Evolutionary conservation across 2,888 invertebrate genomes (phyloP).

Genomic region (Phorcus lineatus): DNA sequence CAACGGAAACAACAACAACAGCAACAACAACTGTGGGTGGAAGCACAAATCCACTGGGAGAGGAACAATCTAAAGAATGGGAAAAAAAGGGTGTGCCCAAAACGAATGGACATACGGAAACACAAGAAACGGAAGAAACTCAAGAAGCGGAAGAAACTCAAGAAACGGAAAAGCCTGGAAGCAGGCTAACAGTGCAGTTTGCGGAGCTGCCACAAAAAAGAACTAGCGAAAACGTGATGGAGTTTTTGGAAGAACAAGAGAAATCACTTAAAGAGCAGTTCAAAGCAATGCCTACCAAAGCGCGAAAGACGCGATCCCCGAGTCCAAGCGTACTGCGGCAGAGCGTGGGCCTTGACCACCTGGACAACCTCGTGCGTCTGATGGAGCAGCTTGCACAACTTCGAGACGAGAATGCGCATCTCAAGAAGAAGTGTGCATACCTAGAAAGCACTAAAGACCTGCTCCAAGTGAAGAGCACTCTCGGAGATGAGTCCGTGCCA

Average conservation of each 20-base stretch:
- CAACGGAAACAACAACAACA: constrained; percentile 34
- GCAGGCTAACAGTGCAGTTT: constrained; percentile 45
- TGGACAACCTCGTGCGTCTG: constrained; percentile 86
- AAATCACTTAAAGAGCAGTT: constrained; percentile 49
- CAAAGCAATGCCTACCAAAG: constrained; percentile 32
- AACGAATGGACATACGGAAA: constrained; percentile 23
- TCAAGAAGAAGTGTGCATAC: constrained; percentile 83
- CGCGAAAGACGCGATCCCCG: constrained; percentile 52
- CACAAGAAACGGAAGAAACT: background rate
- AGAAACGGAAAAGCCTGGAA: constrained; percentile 7
- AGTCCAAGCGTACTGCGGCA: constrained; percentile 61
- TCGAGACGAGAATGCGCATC: constrained; percentile 83
- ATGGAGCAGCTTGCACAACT: constrained; percentile 86
- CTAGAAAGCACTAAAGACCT: constrained; percentile 83
- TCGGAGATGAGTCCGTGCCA: constrained; percentile 49
- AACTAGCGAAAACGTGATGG: constrained; percentile 60
- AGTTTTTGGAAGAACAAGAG: constrained; percentile 65
- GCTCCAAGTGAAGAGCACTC: constrained; percentile 60
- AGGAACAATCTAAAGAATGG: constrained; percentile 28
- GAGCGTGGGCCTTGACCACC: constrained; percentile 82
- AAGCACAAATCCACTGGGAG: constrained; percentile 56
- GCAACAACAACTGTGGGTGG: constrained; percentile 59
- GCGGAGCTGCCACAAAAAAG: constrained; percentile 44
- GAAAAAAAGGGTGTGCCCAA: constrained; percentile 24
- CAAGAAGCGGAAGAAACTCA: background rate